Evolutionary conservation across 2,113 vertebrate species (phyloP), one percentile per base, ranked within the genome.

Genomic region (Pimephales promelas): DNA sequence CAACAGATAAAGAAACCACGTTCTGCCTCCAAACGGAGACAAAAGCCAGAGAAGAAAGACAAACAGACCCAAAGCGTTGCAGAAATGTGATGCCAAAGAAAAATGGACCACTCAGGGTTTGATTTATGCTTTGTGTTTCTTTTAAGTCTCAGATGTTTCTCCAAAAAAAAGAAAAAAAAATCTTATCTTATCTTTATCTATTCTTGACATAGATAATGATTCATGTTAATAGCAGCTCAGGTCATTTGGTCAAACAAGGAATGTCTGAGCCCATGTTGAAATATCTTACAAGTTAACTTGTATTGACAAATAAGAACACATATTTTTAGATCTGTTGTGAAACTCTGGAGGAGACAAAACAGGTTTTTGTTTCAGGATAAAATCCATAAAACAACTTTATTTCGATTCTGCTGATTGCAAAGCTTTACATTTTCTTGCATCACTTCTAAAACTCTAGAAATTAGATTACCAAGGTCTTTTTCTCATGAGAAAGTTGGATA

Each of bases 11-110:
- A 84, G 52, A 85, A 88, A 87, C 2, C 10, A 77, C 83, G 59
- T 52, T 82, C 61, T 72, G 68, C 81, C 81, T 92, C 90, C 91
- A 92, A 91, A 91, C 88, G 79, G 40, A 84, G 45, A 56, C 61
- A 66, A 72, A 75, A 49, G 28, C 45, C 78, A 47, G 36, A 77
- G 82, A 59, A 84, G 31, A 84, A 80, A 77, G 4, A n/a, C 14
- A 20, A 18, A 75, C 22, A 70, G 20, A 40, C 66, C 18, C 18
- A 40, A 71, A 71, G 22, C 2, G 6, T 14, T 71, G 40, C 40
- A 45, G 68, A 71, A 45, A 24, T 45, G 10, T 24, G n/a, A 71
- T 45, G 40, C 36, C 5, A 45, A 20, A 40, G 64, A 40, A 36
- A 40, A 68, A 40, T 22, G 34, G 8, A 22, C 20, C 36, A 22